Evolutionary conservation across 2,113 vertebrate species (phyloP).

Genomic region (Pongo pygmaeus): DNA sequence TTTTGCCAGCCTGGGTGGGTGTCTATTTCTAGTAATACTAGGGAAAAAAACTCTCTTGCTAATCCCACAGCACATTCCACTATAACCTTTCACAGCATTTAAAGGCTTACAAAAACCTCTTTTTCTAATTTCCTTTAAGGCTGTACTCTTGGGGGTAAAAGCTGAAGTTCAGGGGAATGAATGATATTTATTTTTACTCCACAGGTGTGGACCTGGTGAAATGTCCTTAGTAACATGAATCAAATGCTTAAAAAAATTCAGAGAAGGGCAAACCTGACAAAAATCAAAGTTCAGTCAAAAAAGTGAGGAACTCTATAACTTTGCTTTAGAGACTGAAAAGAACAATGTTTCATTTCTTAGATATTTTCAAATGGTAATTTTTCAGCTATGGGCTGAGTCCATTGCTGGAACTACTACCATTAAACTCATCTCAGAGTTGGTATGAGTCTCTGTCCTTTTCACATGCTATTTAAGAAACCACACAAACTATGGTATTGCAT

Average conservation of each 20-base stretch:
- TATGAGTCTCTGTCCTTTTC: neutral
- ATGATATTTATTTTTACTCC: neutral
- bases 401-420: neutral
- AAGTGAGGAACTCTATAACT: neutral
- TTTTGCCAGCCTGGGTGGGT: neutral
- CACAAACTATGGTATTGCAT: neutral
- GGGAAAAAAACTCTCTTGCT: constrained; percentile 2
- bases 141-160: neutral
- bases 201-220: neutral
- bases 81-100: neutral
- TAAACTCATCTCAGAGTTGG: neutral
- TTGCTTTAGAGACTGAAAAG: neutral
- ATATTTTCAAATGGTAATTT: neutral
- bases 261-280: neutral
- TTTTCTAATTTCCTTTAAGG: neutral
- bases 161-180: neutral
- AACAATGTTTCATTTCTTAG: neutral
- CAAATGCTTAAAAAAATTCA: constrained; percentile 19
- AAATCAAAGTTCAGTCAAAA: constrained; percentile 4
- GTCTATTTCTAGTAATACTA: constrained; percentile 37
- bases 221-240: neutral
- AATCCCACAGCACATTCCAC: neutral
- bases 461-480: constrained; percentile 9
- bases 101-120: neutral
- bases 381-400: neutral